Base-by-base conservation (phyloP, 2,888 invertebrate species). In the Diaphora mendica region DNA sequence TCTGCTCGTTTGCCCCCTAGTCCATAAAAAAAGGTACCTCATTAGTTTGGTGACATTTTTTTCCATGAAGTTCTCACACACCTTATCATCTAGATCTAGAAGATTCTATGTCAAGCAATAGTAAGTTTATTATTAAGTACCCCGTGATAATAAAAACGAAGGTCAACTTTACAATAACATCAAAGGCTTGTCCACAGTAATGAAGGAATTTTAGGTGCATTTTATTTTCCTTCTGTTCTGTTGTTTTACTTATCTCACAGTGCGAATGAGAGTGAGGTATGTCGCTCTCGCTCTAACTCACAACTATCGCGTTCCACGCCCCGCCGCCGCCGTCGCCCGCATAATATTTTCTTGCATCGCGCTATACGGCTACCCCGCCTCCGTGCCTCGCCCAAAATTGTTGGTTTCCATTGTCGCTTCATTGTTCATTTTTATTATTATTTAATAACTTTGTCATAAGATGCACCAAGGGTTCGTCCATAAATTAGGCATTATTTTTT, bases 331-430 rank as follows among this genome's bases (percentile, higher is more conserved):
- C 70, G 44, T 81, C 84, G 83, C 87, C 83, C 88, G 90, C 87
- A 90, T 89, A 89, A 90, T 90, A 91, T 93, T 93, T 91, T 91
- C 92, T 91, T 91, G 90, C 89, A 86, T 79, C 87, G 85, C 87
- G 87, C 88, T 64, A 65, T 87, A 86, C 92, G 91, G 93, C 91
- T 90, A 91, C 94, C 92, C 94, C 94, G 92, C 93, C 94, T 89
- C 92, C 91, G 84, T 84, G 91, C 91, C 91, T 92, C 91, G 90
- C 92, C 92, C 89, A 87, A 85, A 82, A 81, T 79, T 77, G 87
- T 78, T 68, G 76, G 93, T 94, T 91, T 93, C 94, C 95, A 94
- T 87, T 94, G 86, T 79, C 74, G 30, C 64, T 75, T 71, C 81
- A 65, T 76, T 65, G 51, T 70, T 76, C 72, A 69, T 23, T 33